Percentiles rank a stretch among this genome's conserved stretches.
These are phyloP conservation scores for Drosophila dunni DNA, from an alignment of 1,140 invertebrate species.

Conservation along the genomic window DNA sequence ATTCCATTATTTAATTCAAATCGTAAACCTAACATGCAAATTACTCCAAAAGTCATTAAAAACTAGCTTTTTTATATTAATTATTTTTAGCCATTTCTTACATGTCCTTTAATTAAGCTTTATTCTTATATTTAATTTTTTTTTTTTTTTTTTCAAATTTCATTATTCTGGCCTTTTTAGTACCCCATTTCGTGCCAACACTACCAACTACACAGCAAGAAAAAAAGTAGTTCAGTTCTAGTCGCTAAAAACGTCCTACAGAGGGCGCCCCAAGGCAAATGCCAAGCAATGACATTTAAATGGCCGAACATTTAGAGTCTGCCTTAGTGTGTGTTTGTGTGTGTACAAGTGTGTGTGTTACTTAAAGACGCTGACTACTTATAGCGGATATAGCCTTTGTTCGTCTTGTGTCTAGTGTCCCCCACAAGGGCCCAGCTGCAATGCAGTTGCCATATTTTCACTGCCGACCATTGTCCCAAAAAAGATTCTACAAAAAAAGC, in stretches of 20 bases:
- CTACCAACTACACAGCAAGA: neutral
- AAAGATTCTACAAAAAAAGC: too few species aligned
- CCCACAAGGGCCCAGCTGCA: slow-evolving; percentile 52
- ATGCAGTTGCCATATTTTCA: slow-evolving; percentile 76
- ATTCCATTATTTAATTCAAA: too few species aligned
- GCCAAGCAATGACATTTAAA: slow-evolving; percentile 46
- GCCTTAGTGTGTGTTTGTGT: neutral
- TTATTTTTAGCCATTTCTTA: too few species aligned
- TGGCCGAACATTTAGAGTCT: slow-evolving; percentile 17
- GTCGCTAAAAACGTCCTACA: slow-evolving; percentile 22
- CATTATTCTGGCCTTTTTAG: too few species aligned
- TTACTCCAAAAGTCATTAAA: too few species aligned
- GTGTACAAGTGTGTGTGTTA: neutral
- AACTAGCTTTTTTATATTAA: too few species aligned
- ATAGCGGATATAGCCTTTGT: slow-evolving; percentile 55
- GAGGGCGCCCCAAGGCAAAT: slow-evolving; percentile 33
- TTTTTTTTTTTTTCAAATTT: too few species aligned
- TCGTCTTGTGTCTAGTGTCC: slow-evolving; percentile 12
- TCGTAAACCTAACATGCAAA: too few species aligned
- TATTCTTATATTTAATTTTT: too few species aligned
- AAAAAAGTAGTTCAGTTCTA: slow-evolving; percentile 48
- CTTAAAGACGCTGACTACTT: slow-evolving; percentile 36
- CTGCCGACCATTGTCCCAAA: slow-evolving; percentile 25
- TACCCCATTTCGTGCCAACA: too few species aligned
- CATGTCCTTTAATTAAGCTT: too few species aligned